These are phyloP conservation scores for Drosophila anomelani DNA, from an alignment of 2,888 invertebrate genomes.

Conservation along the genomic window DNA sequence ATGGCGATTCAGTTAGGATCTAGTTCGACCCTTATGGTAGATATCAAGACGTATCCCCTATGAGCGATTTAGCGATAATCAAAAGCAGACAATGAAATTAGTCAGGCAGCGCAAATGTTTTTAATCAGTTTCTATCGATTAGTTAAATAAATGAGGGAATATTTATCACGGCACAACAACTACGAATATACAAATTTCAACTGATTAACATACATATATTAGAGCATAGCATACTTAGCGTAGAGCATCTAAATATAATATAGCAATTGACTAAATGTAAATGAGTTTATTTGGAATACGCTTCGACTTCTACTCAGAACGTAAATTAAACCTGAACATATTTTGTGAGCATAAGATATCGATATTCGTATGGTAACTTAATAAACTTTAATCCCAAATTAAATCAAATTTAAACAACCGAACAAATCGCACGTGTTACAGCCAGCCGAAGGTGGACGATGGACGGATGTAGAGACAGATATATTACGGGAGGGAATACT, in stretches of 20 bases:
- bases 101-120: constrained; percentile 56
- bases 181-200: constrained; percentile 36
- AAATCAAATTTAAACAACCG: constrained; percentile 62
- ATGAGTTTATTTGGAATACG: constrained; percentile 52
- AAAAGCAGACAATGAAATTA: constrained; percentile 72
- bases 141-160: constrained; percentile 67
- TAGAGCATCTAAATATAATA: constrained; percentile 38
- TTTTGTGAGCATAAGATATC: constrained; percentile 48
- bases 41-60: constrained; percentile 46
- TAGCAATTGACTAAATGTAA: constrained; percentile 53
- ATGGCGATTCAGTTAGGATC: constrained; percentile 27
- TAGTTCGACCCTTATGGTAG: constrained; percentile 54
- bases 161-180: constrained; percentile 49
- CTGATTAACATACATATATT: constrained; percentile 38
- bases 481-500: constrained; percentile 33
- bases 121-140: constrained; percentile 61
- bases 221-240: constrained; percentile 40
- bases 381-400: constrained; percentile 60
- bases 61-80: constrained; percentile 72
- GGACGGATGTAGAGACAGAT: constrained; percentile 36
- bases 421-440: constrained; percentile 69
- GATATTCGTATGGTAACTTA: constrained; percentile 54
- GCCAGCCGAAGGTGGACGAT: constrained; percentile 52
- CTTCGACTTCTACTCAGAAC: constrained; percentile 52
- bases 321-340: constrained; percentile 48